Conservation (phyloP, 64 coral and sea anemone genomes). For the Montipora capricornis region DNA sequence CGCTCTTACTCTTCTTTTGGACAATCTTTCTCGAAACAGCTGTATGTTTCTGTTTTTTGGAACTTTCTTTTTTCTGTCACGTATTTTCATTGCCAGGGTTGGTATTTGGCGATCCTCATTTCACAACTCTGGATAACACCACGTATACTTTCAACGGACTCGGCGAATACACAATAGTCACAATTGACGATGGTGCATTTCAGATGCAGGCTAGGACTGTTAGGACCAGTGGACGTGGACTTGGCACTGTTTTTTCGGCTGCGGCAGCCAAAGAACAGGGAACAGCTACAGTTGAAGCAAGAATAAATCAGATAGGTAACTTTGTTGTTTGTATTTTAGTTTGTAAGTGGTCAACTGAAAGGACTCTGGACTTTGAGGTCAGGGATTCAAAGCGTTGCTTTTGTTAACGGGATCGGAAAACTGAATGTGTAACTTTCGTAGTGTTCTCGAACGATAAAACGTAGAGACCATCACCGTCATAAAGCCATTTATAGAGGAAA, state of each 20-base stretch:
- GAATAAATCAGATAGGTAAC: slow-evolving; percentile 53
- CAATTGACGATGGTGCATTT: slow-evolving; percentile 52
- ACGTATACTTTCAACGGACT: slow-evolving; percentile 77
- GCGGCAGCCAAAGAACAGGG: slow-evolving; percentile 59
- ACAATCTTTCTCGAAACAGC: too few relatives aligned
- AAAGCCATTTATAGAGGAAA: too few relatives aligned
- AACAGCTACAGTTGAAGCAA: slow-evolving; percentile 47
- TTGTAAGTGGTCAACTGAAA: background rate
- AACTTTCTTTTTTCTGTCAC: background rate
- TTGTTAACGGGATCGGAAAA: too few relatives aligned
- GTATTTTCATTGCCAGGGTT: background rate
- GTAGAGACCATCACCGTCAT: too few relatives aligned
- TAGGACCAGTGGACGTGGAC: slow-evolving; percentile 54
- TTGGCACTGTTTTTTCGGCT: slow-evolving; percentile 72
- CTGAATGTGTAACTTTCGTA: too few relatives aligned
- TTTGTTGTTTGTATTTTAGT: background rate
- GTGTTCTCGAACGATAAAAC: too few relatives aligned
- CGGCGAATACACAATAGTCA: slow-evolving; percentile 70
- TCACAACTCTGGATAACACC: slow-evolving; percentile 72
- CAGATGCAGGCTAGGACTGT: slow-evolving; percentile 74
- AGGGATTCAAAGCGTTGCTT: too few relatives aligned
- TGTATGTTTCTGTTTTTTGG: too few relatives aligned
- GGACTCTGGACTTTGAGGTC: background rate
- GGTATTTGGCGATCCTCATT: slow-evolving; percentile 79
- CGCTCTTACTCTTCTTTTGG: too few relatives aligned